A percentile compares a stretch with the other conserved stretches of the same genome.
These are phyloP conservation scores for Pachyseris speciosa DNA, from an alignment of 64 coral and sea anemone genomes.

Conservation along the genomic window DNA sequence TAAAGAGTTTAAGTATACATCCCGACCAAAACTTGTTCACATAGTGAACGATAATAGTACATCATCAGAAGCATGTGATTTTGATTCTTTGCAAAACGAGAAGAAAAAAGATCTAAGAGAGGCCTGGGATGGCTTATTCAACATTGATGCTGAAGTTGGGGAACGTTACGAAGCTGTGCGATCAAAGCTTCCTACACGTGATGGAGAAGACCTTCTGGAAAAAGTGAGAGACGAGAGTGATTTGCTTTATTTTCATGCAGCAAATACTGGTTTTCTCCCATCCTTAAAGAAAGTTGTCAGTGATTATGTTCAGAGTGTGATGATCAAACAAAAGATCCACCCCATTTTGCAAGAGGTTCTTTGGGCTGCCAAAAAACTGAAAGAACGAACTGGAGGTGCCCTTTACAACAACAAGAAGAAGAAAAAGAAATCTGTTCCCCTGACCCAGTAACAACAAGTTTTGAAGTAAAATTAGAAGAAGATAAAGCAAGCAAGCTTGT, in stretches of 20 bases:
- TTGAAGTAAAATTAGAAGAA: not conserved
- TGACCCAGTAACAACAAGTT: no score
- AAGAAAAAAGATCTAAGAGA: conserved; percentile 14
- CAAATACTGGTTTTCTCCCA: not conserved
- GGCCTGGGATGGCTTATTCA: not conserved
- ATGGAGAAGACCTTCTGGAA: conserved; percentile 40
- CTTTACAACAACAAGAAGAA: not conserved
- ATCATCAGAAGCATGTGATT: no score
- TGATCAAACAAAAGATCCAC: conserved; percentile 10
- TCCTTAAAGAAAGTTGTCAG: not conserved
- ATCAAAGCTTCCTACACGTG: conserved; percentile 30
- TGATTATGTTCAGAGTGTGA: conserved; percentile 6
- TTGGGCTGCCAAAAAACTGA: not conserved
- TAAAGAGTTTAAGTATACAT: conserved; percentile 17
- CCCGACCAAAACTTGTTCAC: conserved; percentile 53
- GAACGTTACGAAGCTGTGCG: conserved; percentile 36
- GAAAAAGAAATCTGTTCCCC: no score
- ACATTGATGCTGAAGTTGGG: not conserved
- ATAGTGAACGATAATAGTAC: not conserved
- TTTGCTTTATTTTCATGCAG: conserved; percentile 22
- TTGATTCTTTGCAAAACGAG: not conserved
- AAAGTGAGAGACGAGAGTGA: conserved; percentile 55
- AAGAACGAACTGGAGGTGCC: not conserved
- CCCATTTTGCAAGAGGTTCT: not conserved
- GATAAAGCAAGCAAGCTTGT: not conserved